phyloP scores from a whole-genome alignment of 1,140 invertebrate genomes.

The Bombus sylvicola region DNA sequence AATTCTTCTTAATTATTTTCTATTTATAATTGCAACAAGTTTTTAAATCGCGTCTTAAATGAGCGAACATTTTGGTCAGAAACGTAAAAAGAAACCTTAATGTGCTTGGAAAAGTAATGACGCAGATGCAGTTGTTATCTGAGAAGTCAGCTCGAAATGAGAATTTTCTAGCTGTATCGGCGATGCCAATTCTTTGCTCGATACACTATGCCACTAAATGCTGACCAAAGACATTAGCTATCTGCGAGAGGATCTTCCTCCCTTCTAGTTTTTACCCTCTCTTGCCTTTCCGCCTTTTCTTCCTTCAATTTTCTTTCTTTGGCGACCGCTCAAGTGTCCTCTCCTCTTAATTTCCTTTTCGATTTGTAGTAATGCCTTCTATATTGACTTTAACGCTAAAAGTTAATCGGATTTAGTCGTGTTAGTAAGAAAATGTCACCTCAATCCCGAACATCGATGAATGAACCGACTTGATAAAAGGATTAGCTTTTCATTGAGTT shows the following conservation, averaged over 20 bases:
- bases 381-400: not conserved
- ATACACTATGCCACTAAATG: slow-evolving; percentile 68
- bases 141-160: slow-evolving; percentile 56
- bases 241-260: slow-evolving; percentile 50
- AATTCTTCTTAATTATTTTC: too few species aligned
- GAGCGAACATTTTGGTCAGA: too few species aligned
- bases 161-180: slow-evolving; percentile 64
- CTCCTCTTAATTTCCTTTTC: not conserved
- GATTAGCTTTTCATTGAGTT: not conserved
- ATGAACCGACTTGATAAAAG: not conserved
- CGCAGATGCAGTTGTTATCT: slow-evolving; percentile 55
- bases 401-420: slow-evolving; percentile 10
- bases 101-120: not conserved
- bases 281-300: slow-evolving; percentile 21
- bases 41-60: not conserved
- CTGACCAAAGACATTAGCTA: slow-evolving; percentile 68
- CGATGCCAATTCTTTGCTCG: slow-evolving; percentile 28
- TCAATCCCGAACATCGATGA: not conserved
- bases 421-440: not conserved
- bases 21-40: too few species aligned
- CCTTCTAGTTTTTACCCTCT: slow-evolving; percentile 7
- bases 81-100: not conserved
- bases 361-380: not conserved
- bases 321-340: not conserved
- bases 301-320: slow-evolving; percentile 11